phyloP scores from a whole-genome alignment of 1,140 invertebrate species.

The Drosophila grimshawi region DNA sequence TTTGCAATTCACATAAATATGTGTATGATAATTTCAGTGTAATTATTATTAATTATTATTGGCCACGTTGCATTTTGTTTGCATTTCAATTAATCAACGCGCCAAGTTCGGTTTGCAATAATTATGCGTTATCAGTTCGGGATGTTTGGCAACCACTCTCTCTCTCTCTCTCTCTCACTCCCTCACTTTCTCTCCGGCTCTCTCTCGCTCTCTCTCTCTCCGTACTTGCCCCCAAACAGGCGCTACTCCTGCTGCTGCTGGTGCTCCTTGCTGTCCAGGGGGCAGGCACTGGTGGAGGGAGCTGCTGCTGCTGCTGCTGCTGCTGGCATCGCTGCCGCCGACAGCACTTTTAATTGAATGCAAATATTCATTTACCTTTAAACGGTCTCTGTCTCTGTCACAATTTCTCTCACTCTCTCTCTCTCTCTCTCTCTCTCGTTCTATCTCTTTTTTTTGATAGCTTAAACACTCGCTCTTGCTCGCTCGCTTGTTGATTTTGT shows the following conservation, averaged over 20 bases:
- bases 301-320: slow-evolving; percentile 23
- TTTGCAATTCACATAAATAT: slow-evolving; percentile 36
- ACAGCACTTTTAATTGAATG: slow-evolving; percentile 60
- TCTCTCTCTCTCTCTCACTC: not conserved
- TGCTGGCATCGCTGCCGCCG: slow-evolving; percentile 52
- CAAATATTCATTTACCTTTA: slow-evolving; percentile 57
- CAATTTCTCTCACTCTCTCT: slow-evolving; percentile 5
- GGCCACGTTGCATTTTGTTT: slow-evolving; percentile 54
- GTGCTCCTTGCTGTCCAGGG: slow-evolving; percentile 6
- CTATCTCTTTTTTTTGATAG: not conserved
- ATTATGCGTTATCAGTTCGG: slow-evolving; percentile 35
- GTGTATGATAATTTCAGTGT: slow-evolving; percentile 36
- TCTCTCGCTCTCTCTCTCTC: not conserved
- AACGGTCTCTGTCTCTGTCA: not conserved
- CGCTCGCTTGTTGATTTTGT: not conserved
- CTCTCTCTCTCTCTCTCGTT: not conserved
- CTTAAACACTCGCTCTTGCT: not conserved
- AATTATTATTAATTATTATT: slow-evolving; percentile 60
- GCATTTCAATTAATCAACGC: slow-evolving; percentile 57
- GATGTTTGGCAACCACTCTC: not conserved
- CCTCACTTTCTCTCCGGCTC: not conserved
- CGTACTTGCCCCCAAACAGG: slow-evolving; percentile 20
- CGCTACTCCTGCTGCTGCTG: slow-evolving; percentile 12
- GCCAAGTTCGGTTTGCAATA: slow-evolving; percentile 15
- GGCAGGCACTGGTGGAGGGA: slow-evolving; percentile 30